These are phyloP conservation scores for Chiloscyllium plagiosum DNA, from an alignment of 2,113 vertebrate species.

Conservation along the genomic window DNA sequence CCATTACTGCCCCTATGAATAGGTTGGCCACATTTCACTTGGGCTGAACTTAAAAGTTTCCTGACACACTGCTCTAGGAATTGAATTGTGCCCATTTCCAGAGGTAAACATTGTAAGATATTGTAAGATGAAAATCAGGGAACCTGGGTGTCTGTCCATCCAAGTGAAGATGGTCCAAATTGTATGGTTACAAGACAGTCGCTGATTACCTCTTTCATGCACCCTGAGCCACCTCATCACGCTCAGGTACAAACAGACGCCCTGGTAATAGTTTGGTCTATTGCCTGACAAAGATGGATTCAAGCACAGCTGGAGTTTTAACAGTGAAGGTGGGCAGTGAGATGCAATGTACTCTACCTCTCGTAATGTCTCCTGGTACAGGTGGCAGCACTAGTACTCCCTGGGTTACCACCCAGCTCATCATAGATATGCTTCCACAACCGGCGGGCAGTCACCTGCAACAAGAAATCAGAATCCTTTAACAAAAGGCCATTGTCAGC, in stretches of 20 bases:
- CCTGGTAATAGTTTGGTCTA: not conserved
- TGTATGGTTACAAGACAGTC: not conserved
- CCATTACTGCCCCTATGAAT: not conserved
- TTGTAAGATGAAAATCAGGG: not conserved
- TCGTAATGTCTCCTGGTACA: constrained; percentile 72
- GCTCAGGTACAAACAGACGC: not conserved
- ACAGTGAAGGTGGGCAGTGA: not conserved
- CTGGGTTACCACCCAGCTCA: constrained; percentile 66
- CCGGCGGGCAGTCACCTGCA: constrained; percentile 60
- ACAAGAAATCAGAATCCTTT: not conserved
- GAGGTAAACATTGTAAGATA: not conserved
- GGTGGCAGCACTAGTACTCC: constrained; percentile 70
- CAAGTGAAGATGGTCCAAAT: not conserved
- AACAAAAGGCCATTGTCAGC: too few species aligned
- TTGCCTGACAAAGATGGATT: not conserved
- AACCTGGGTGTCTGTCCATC: not conserved
- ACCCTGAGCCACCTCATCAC: not conserved
- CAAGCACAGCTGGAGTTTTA: not conserved
- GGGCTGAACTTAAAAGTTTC: not conserved
- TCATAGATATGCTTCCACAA: constrained; percentile 70
- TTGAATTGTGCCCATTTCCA: not conserved
- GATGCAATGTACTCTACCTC: constrained; percentile 48
- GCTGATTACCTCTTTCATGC: not conserved
- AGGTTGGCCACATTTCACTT: not conserved
- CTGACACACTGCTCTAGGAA: not conserved